Evolutionary conservation across 1,140 invertebrate genomes (phyloP).

Genomic region (Coenobita brevimanus): DNA sequence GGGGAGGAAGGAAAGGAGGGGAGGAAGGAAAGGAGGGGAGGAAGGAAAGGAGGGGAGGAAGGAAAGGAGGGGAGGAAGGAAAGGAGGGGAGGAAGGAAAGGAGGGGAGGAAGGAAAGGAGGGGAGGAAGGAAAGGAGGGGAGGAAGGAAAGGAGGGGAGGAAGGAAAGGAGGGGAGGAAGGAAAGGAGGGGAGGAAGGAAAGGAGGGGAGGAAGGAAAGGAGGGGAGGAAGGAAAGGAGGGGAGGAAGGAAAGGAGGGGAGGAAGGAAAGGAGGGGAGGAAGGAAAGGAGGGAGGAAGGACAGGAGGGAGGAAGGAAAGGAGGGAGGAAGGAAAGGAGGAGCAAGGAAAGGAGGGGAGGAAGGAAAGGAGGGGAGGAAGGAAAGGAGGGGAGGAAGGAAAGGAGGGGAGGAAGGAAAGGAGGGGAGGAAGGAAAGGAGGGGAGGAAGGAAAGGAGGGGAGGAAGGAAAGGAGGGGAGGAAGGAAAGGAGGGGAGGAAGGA

Average conservation of each 20-base stretch:
- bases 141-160: background rate
- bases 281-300: background rate
- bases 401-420: too few species aligned
- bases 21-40: background rate
- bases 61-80: too few species aligned
- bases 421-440: too few species aligned
- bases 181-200: background rate
- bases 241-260: background rate
- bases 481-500: too few species aligned
- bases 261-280: background rate
- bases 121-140: background rate
- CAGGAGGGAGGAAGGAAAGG: background rate
- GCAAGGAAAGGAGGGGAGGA: background rate
- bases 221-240: background rate
- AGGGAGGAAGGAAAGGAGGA: background rate
- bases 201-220: too few species aligned
- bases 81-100: background rate
- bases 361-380: too few species aligned
- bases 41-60: background rate
- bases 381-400: too few species aligned
- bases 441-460: too few species aligned
- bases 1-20: too few species aligned
- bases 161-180: background rate
- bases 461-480: too few species aligned
- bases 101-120: background rate